Evolutionary conservation across 2,888 invertebrate species (phyloP), one percentile per base, ranked within the genome.

Genomic region (Chirona hameri): DNA sequence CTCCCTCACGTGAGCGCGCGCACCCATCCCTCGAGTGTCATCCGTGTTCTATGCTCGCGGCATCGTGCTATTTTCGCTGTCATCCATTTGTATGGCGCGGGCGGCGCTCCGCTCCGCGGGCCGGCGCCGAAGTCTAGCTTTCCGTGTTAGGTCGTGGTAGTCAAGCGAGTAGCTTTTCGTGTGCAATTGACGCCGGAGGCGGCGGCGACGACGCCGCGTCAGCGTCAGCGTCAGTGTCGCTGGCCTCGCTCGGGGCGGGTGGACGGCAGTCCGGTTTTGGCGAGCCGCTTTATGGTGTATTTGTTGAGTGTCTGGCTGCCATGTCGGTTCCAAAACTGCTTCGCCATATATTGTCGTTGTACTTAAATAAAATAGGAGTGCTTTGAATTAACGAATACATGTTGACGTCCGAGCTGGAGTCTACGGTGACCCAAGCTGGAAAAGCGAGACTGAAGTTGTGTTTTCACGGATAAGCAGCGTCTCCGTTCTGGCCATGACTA

Each of bases 281-380:
- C 24, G 21, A 18, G 27, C 14, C 21, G 31, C 21, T 46, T 24
- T 24, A 76, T 46, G 24, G 76, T 46, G 76, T 39, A 76, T 24
- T 72, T 76, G 76, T 76, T 76, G 76, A 46, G 21, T 39, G 39
- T 72, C 72, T 21, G 76, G 21, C 46, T 46, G 15, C 24, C 21
- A 24, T 46, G 76, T 46, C 76, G 39, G 39, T n/a, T 46, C 21
- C 72, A 15, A 72, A 72, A 72, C 31, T 31, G 72, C 46, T 76
- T 76, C 10, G 76, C 46, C 76, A 76, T 76, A 76, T 76, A 76
- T 76, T 76, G 76, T 24, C 76, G 76, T 76, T 46, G 76, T 46
- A 76, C 24, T 76, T 46, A 76, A 39, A 72, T 46, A 76, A 39
- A 72, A 9, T 39, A 76, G 46, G 76, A 46, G 39, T 76, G 76